Conservation (phyloP, 2,888 invertebrate genomes). For the Branchellion lobata region DNA sequence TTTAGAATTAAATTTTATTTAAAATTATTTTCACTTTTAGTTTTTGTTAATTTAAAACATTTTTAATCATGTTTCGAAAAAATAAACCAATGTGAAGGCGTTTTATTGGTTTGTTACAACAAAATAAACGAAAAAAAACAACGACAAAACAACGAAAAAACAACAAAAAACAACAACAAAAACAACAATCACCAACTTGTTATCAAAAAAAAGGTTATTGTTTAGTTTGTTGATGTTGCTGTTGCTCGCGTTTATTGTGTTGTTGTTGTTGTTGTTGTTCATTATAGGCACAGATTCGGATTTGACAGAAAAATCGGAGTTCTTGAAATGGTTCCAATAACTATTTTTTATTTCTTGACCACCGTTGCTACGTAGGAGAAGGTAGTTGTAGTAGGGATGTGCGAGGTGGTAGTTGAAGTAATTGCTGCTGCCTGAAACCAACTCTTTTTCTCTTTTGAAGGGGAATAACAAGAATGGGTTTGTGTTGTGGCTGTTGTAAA, state of each 20-base stretch:
- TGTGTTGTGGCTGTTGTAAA: not conserved
- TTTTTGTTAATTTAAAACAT: too few relatives aligned
- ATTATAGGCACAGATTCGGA: not conserved
- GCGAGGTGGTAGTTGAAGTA: slow-evolving; percentile 12
- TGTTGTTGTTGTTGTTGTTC: slow-evolving; percentile 21
- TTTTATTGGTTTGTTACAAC: not conserved
- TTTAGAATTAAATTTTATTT: too few relatives aligned
- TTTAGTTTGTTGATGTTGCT: too few relatives aligned
- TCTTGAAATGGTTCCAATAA: not conserved
- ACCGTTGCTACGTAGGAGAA: not conserved
- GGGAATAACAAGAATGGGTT: not conserved
- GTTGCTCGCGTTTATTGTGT: not conserved
- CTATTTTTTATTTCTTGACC: not conserved
- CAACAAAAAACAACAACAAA: too few relatives aligned
- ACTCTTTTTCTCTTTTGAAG: not conserved
- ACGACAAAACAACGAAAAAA: too few relatives aligned
- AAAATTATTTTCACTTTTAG: too few relatives aligned
- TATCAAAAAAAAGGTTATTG: too few relatives aligned
- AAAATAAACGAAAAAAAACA: too few relatives aligned
- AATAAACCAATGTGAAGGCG: too few relatives aligned
- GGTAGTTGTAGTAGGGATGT: slow-evolving; percentile 15
- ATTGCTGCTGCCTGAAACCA: not conserved
- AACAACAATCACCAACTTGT: too few relatives aligned
- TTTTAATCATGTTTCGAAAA: too few relatives aligned
- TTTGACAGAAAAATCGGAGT: not conserved